These are phyloP conservation scores for Mesorhabditis sp. DNA, from an alignment of 2,888 invertebrate species.

Conservation along the genomic window DNA sequence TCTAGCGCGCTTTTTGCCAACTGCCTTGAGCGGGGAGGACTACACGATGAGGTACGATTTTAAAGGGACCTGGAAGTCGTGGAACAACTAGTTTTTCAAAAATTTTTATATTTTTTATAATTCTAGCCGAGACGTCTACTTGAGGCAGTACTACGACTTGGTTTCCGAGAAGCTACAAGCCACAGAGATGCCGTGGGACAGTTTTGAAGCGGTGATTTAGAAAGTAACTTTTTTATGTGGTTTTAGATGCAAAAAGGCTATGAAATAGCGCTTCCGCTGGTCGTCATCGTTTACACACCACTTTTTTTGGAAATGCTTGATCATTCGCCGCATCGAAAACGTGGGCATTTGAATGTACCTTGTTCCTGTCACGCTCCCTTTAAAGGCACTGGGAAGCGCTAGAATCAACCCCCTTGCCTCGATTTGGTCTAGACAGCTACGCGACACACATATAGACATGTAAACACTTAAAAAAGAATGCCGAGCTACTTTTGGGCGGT, in stretches of 20 bases:
- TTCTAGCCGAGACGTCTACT: not conserved
- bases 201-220: not conserved
- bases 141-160: too few relatives aligned
- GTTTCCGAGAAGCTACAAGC: not conserved
- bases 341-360: not conserved
- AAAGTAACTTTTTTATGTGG: not conserved
- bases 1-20: not conserved
- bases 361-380: too few relatives aligned
- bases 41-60: not conserved
- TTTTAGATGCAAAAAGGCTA: not conserved
- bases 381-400: too few relatives aligned
- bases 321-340: not conserved
- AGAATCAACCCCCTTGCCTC: too few relatives aligned
- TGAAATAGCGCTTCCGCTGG: constrained; percentile 1
- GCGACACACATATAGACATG: too few relatives aligned
- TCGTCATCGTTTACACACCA: constrained; percentile 4
- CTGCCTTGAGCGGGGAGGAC: constrained; percentile 1
- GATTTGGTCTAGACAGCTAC: too few relatives aligned
- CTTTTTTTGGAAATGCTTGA: not conserved
- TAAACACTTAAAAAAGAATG: too few relatives aligned
- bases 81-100: too few relatives aligned
- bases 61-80: too few relatives aligned
- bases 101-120: not conserved
- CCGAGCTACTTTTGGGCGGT: too few relatives aligned
- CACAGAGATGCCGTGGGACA: not conserved